A percentile compares a stretch with the other conserved stretches of the same genome.
Evolutionary conservation across 53 echinoderm and acorn worm species (phyloP).

Genomic region (Arbacia lixula): DNA sequence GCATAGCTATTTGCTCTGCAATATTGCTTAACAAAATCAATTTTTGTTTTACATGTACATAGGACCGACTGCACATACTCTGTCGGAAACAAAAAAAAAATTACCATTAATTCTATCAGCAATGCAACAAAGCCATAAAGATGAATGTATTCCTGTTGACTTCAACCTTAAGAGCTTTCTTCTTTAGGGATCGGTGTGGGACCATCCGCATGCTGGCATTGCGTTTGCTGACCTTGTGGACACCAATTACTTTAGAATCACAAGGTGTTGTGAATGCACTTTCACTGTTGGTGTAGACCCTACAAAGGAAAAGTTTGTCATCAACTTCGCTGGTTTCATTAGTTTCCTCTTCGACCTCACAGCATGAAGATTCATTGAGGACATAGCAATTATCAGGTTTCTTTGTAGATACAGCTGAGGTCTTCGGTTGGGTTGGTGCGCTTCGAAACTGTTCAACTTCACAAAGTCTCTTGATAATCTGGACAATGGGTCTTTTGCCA

Average conservation of each 20-base stretch:
- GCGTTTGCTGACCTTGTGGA: constrained; percentile 63
- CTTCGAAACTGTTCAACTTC: constrained; percentile 56
- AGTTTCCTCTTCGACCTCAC: constrained; percentile 67
- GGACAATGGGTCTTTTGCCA: constrained; percentile 64
- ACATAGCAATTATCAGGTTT: constrained; percentile 71
- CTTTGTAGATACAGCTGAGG: constrained; percentile 52
- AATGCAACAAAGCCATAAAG: constrained; percentile 69
- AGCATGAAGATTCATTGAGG: constrained; percentile 65
- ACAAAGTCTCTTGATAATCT: constrained; percentile 62
- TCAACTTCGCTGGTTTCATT: constrained; percentile 60
- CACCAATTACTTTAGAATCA: constrained; percentile 74
- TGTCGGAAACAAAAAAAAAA: constrained; percentile 14
- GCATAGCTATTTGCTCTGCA: too few relatives aligned
- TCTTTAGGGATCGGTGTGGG: constrained; percentile 44
- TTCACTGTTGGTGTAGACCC: constrained; percentile 67
- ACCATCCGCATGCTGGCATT: constrained; percentile 62
- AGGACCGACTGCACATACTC: constrained; percentile 1
- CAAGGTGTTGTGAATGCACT: constrained; percentile 67
- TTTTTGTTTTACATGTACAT: constrained; percentile 25
- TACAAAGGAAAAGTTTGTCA: constrained; percentile 64
- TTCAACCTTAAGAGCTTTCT: constrained; percentile 62
- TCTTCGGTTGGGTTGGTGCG: constrained; percentile 16
- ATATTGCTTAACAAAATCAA: constrained; percentile 30
- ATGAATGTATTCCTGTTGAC: constrained; percentile 57
- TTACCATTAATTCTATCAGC: constrained; percentile 46